Conservation (phyloP, 2,888 invertebrate genomes). For the Agrochola lychnidis region DNA sequence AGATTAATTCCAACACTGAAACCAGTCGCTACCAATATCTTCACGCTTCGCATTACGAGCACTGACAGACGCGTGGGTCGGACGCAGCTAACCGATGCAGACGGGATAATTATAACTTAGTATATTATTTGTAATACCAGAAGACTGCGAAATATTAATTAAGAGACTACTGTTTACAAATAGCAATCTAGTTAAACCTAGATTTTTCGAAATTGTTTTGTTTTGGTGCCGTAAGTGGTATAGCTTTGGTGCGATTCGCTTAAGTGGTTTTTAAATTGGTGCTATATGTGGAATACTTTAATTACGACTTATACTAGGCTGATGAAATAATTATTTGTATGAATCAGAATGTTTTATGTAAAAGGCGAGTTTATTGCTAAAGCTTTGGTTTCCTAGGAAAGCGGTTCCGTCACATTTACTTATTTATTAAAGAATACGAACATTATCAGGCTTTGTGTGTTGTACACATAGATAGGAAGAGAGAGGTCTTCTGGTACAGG, state of each 20-base stretch:
- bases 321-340: not conserved
- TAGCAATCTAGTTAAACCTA: not conserved
- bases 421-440: too few species aligned
- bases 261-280: not conserved
- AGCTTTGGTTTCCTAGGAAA: too few species aligned
- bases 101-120: slow-evolving; percentile 36
- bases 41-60: slow-evolving; percentile 21
- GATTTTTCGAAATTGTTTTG: too few species aligned
- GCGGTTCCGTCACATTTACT: too few species aligned
- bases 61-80: slow-evolving; percentile 12
- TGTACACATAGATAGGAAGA: too few species aligned
- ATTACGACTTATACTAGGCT: not conserved
- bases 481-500: too few species aligned
- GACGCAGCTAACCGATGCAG: slow-evolving; percentile 26
- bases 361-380: not conserved
- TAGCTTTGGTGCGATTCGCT: not conserved
- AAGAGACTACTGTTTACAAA: not conserved
- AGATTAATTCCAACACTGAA: slow-evolving; percentile 15
- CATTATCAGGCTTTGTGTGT: too few species aligned
- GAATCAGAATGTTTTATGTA: not conserved
- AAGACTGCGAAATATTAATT: slow-evolving; percentile 5
- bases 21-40: slow-evolving; percentile 35
- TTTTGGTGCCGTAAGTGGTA: not conserved
- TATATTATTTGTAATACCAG: not conserved
- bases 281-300: not conserved